Conservation (phyloP, 2,113 vertebrate genomes). For the Rhinopithecus roxellana region DNA sequence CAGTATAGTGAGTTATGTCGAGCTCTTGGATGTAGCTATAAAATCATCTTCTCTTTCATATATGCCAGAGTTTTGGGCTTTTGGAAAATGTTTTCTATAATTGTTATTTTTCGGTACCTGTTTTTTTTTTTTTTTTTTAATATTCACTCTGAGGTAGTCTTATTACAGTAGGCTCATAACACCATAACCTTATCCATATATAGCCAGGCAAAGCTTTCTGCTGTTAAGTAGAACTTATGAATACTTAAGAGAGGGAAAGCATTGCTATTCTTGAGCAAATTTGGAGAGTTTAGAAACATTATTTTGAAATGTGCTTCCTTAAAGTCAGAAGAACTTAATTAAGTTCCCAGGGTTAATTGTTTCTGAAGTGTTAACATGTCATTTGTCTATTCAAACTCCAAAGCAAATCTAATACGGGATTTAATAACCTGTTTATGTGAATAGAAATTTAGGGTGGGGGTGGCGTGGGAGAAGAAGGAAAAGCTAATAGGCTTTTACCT, state of each 20-base stretch:
- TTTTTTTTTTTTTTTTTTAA: not conserved
- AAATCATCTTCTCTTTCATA: not conserved
- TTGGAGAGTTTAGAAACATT: slow-evolving; percentile 71
- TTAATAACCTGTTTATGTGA: slow-evolving; percentile 80
- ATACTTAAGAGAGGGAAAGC: slow-evolving; percentile 33
- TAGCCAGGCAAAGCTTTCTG: slow-evolving; percentile 54
- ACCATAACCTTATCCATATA: slow-evolving; percentile 58
- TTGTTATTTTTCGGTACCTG: not conserved
- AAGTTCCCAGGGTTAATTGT: slow-evolving; percentile 81
- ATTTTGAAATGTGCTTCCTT: slow-evolving; percentile 80
- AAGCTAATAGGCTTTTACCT: slow-evolving; percentile 83
- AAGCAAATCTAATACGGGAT: slow-evolving; percentile 75
- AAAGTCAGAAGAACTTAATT: slow-evolving; percentile 81
- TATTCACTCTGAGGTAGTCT: not conserved
- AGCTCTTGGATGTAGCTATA: not conserved
- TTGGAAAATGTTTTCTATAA: not conserved
- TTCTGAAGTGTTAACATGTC: slow-evolving; percentile 80
- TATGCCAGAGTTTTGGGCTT: not conserved
- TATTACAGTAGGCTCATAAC: not conserved
- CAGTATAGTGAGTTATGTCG: not conserved
- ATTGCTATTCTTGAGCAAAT: slow-evolving; percentile 70
- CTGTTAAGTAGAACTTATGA: slow-evolving; percentile 47
- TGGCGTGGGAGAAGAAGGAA: slow-evolving; percentile 70
- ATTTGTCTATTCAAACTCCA: slow-evolving; percentile 78
- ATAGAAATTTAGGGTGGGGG: slow-evolving; percentile 76